Percentiles rank a stretch among this genome's conserved stretches.
Conservation (phyloP, 2,888 invertebrate genomes). For the Agrotis ipsilon region DNA sequence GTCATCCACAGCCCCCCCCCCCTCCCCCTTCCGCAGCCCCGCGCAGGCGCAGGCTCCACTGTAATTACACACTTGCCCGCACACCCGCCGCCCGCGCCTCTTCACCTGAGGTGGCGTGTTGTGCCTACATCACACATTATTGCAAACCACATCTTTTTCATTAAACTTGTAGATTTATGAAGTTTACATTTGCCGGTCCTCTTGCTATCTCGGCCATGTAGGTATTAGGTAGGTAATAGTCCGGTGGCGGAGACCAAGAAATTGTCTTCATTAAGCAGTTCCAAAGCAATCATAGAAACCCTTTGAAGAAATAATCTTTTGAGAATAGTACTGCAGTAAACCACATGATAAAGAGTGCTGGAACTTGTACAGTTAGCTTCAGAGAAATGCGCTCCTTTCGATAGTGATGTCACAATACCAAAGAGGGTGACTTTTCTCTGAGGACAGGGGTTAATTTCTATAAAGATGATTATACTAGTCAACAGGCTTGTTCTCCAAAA, state of each 20-base stretch:
- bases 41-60: slow-evolving; percentile 73
- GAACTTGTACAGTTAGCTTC: neutral
- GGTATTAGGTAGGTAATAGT: neutral
- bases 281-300: neutral
- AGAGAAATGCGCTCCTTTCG: no score
- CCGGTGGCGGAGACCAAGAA: neutral
- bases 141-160: slow-evolving; percentile 35
- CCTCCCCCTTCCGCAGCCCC: slow-evolving; percentile 38
- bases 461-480: neutral
- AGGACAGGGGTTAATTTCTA: no score
- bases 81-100: slow-evolving; percentile 59
- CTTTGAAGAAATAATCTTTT: neutral
- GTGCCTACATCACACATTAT: slow-evolving; percentile 46
- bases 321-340: neutral
- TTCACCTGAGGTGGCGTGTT: slow-evolving; percentile 65
- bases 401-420: no score
- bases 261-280: neutral
- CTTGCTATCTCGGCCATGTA: no score
- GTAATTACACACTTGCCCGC: slow-evolving; percentile 83
- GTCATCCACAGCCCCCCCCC: slow-evolving; percentile 64
- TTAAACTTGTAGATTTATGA: slow-evolving; percentile 1
- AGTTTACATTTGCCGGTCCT: neutral
- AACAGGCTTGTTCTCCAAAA: neutral
- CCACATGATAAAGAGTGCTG: neutral
- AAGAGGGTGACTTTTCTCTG: no score